Conservation (phyloP, 1,140 invertebrate genomes). For the Subanguina moxae region DNA sequence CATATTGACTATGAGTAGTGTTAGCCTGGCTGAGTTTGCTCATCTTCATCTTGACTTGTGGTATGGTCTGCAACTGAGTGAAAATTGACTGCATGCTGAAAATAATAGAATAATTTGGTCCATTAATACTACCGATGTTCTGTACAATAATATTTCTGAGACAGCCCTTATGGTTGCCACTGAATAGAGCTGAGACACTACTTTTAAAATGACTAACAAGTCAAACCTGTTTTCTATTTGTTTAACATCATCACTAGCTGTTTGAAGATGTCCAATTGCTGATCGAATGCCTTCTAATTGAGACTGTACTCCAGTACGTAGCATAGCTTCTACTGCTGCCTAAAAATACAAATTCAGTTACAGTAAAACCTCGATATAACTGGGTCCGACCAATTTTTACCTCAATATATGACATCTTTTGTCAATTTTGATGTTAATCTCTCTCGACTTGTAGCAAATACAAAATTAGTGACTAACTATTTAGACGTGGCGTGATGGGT, state of each 20-base stretch:
- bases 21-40: slow-evolving; percentile 85
- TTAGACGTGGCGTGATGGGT: too few relatives aligned
- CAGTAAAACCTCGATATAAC: too few relatives aligned
- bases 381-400: too few relatives aligned
- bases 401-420: too few relatives aligned
- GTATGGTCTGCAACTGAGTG: slow-evolving; percentile 68
- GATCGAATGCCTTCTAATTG: slow-evolving; percentile 91
- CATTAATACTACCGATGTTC: too few relatives aligned
- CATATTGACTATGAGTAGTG: slow-evolving; percentile 77
- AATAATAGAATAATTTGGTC: slow-evolving; percentile 16
- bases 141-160: too few relatives aligned
- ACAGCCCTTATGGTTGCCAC: too few relatives aligned
- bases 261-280: slow-evolving; percentile 82
- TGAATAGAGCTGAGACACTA: too few relatives aligned
- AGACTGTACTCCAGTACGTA: slow-evolving; percentile 96
- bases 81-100: slow-evolving; percentile 67
- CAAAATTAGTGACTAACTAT: too few relatives aligned
- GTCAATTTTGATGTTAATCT: too few relatives aligned
- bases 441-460: too few relatives aligned
- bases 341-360: slow-evolving; percentile 72
- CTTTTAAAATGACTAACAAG: slow-evolving; percentile 14
- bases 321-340: slow-evolving; percentile 88
- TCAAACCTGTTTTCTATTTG: slow-evolving; percentile 71
- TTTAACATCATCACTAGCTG: slow-evolving; percentile 75
- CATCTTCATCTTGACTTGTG: slow-evolving; percentile 72